phyloP scores from a whole-genome alignment of 2,113 vertebrate species.

The Dipodomys merriami region DNA sequence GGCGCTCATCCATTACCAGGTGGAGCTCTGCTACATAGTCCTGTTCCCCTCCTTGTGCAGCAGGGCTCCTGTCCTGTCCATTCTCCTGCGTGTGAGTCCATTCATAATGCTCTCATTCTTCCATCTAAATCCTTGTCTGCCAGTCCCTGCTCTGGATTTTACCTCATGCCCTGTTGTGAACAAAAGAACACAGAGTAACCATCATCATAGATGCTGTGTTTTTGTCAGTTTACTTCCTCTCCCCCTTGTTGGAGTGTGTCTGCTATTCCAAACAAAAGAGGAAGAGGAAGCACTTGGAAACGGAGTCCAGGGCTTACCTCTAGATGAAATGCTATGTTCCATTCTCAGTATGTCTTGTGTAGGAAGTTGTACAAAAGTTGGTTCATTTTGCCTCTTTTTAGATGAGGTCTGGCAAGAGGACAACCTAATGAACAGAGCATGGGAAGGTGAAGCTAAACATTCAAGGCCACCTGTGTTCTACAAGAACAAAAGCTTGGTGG shows the following conservation, averaged over 20 bases:
- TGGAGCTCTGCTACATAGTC: accelerated
- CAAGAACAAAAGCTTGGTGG: background rate
- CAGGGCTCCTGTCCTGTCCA: background rate
- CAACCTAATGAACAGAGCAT: background rate
- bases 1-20: background rate
- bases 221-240: background rate
- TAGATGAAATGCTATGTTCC: background rate
- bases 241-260: background rate
- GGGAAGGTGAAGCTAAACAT: background rate
- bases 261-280: background rate
- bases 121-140: background rate
- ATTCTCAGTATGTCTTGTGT: background rate
- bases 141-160: background rate
- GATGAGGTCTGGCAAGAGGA: slow-evolving; percentile 46
- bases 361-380: slow-evolving; percentile 28
- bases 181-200: background rate
- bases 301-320: background rate
- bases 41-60: background rate
- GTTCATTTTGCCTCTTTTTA: slow-evolving; percentile 63
- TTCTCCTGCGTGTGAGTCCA: background rate
- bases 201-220: background rate
- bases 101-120: background rate
- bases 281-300: background rate
- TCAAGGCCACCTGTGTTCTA: background rate
- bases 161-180: background rate